Conservation (phyloP, 2,113 vertebrate genomes). For the Phoenicopterus ruber region DNA sequence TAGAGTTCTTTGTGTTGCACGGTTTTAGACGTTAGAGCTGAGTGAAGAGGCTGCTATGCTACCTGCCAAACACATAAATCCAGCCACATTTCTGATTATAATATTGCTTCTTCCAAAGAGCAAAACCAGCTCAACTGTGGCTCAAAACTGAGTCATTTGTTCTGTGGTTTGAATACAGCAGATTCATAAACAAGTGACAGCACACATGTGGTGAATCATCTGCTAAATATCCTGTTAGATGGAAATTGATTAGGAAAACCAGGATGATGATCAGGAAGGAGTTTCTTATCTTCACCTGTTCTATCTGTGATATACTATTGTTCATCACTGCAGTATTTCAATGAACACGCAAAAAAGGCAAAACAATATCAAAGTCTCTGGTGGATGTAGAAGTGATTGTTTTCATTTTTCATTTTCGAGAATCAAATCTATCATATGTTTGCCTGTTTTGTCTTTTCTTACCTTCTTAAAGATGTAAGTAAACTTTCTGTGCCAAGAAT, state of each 20-base stretch:
- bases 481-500: neutral
- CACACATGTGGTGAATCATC: rapidly evolving
- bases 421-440: neutral
- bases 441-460: neutral
- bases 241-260: neutral
- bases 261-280: neutral
- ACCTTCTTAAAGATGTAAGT: neutral
- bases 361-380: neutral
- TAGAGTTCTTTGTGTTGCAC: neutral
- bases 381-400: neutral
- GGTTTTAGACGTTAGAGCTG: neutral
- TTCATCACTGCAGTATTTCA: neutral
- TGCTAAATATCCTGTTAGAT: neutral
- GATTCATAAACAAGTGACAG: neutral
- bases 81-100: neutral
- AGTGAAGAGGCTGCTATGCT: neutral
- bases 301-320: neutral
- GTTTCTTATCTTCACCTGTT: neutral
- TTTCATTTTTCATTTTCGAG: neutral
- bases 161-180: neutral
- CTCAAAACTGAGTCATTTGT: neutral
- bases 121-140: neutral
- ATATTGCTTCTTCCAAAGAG: neutral
- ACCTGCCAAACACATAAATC: neutral
- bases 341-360: neutral